Conservation (phyloP, 2,888 invertebrate species). For the Sturmia bella region DNA sequence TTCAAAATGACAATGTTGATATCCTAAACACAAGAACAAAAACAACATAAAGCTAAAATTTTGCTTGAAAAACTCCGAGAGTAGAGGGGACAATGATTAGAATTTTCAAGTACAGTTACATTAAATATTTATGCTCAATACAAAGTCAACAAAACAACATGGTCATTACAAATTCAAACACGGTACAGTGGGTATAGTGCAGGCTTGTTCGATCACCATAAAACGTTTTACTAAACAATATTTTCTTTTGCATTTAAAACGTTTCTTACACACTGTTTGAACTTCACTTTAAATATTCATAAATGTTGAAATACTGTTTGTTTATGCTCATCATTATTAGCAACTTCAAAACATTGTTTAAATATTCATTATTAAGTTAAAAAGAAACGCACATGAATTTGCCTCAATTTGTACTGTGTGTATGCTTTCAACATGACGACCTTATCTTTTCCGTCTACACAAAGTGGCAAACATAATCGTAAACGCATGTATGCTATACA, state of each 20-base stretch:
- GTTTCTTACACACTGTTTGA: not conserved
- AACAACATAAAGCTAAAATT: not conserved
- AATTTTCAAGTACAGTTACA: not conserved
- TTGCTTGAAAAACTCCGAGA: not conserved
- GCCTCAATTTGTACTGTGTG: not conserved
- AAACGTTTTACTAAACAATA: too few relatives aligned
- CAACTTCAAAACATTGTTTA: not conserved
- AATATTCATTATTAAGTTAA: not conserved
- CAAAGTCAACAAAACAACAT: constrained; percentile 23
- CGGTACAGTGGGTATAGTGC: not conserved
- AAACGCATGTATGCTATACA: not conserved
- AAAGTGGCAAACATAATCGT: not conserved
- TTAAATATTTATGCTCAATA: constrained; percentile 36
- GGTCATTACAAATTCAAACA: constrained; percentile 24
- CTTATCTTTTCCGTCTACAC: not conserved
- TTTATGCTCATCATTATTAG: not conserved
- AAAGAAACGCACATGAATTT: not conserved
- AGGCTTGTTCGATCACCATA: too few relatives aligned
- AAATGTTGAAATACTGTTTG: not conserved
- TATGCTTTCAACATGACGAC: not conserved
- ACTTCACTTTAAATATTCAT: not conserved
- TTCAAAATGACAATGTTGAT: constrained; percentile 1
- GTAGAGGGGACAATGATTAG: not conserved
- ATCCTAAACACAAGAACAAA: not conserved
- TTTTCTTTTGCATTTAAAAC: too few relatives aligned